Base-by-base conservation (phyloP, 1,140 invertebrate species). In the Dendrolimus kikuchii region DNA sequence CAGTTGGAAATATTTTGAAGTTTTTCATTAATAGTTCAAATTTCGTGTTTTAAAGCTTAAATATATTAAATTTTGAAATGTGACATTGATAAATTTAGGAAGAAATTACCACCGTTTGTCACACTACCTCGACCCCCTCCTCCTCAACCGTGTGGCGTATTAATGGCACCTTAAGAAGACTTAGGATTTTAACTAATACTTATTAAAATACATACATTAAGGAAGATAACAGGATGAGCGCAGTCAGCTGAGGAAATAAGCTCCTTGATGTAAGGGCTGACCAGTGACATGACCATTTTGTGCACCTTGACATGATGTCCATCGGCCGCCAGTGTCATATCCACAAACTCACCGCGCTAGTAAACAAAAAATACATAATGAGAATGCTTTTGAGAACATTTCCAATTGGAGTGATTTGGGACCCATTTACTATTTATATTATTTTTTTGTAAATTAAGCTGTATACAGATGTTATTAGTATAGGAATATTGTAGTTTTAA, bases 261-360 rank as follows among this genome's bases (percentile, higher is more conserved):
- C 57, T 92, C 90, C 75, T 92, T 92, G 60, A 95, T 92, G 74
- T 92, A 95, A 5, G 93, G 91, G 66, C 92, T 93, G 60, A 92
- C 93, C 10, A 94, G 88, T 6, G 91, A 92, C 46, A 93, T 73
- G 39, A 95, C 90, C 54, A 95, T 85, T 80, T 93, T 93, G 70
- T 95, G 93, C 7, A 93, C 93, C 73, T 93, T 92, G 5, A 95
- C 81, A 60, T 90, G 90, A 68, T 91, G 89, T 23, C 93, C 93
- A 68, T 94, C 93, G 37, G 93, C 93, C 23, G 93, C 93, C 52
- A 95, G 67, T 3, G 93, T 95, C 66, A 94, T 92, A 75, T 95
- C 93, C 8, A 94, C 93, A 76, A 94, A 90, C 52, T 93, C 91
- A 58, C 92, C 91, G 68, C 90, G 91, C 76, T 92, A 89, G 52